Evolutionary conservation across 2,888 invertebrate genomes (phyloP).

Genomic region (Teinopalpus imperialis): DNA sequence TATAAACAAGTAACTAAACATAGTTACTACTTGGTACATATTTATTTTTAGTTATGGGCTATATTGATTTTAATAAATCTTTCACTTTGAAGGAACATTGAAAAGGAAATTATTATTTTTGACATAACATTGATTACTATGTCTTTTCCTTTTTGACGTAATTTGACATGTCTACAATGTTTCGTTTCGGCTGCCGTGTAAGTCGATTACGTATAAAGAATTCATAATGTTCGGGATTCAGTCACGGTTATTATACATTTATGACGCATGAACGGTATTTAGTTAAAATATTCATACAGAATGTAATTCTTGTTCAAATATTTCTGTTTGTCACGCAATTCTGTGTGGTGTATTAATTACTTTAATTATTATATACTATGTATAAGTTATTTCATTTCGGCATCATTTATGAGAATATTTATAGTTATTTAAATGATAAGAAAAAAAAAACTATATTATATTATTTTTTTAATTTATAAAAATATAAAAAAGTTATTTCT

Average conservation of each 20-base stretch:
- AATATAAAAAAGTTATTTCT: too few species aligned
- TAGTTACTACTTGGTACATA: too few species aligned
- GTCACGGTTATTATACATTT: conserved; percentile 35
- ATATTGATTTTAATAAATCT: too few species aligned
- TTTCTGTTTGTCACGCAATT: conserved; percentile 48
- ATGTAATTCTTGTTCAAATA: conserved; percentile 45
- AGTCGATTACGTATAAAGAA: conserved; percentile 58
- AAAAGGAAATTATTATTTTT: too few species aligned
- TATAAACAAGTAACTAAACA: too few species aligned
- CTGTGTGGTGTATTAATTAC: conserved; percentile 8
- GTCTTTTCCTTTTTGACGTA: background rate
- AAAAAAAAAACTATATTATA: too few species aligned
- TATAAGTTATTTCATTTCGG: background rate
- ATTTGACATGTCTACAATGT: conserved; percentile 31
- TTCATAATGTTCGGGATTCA: conserved; percentile 59
- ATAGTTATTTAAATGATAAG: too few species aligned
- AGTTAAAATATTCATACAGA: conserved; percentile 51
- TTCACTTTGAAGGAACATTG: too few species aligned
- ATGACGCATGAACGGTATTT: conserved; percentile 17
- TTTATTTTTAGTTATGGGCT: too few species aligned
- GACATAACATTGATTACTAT: too few species aligned
- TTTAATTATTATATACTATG: conserved; percentile 1
- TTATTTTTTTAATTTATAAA: too few species aligned
- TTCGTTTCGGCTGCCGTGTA: conserved; percentile 35
- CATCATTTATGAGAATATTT: background rate